These are phyloP conservation scores for Bombus sylvicola DNA, from an alignment of 1,140 invertebrate species.

Conservation along the genomic window DNA sequence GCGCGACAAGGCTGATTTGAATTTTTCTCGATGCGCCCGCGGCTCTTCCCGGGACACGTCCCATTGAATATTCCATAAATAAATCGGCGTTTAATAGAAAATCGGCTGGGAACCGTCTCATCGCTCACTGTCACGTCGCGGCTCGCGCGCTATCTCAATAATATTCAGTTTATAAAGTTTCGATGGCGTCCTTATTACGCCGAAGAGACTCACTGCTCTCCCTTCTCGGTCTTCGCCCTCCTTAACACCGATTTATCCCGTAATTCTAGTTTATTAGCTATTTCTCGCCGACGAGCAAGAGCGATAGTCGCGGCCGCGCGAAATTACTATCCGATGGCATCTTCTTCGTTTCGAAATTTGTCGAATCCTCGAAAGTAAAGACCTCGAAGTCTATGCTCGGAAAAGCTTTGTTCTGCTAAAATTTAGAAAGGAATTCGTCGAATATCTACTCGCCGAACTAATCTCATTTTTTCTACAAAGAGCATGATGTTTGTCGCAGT, in stretches of 20 bases:
- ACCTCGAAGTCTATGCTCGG: too few relatives aligned
- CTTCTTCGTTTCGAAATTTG: too few relatives aligned
- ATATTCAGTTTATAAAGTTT: slow-evolving; percentile 81
- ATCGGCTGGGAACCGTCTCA: slow-evolving; percentile 71
- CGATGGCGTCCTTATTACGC: slow-evolving; percentile 71
- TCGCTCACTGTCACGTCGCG: slow-evolving; percentile 78
- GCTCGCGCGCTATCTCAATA: slow-evolving; percentile 76
- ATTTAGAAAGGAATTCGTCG: too few relatives aligned
- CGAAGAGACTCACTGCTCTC: not conserved
- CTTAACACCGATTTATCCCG: not conserved
- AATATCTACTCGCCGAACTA: too few relatives aligned
- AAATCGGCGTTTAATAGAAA: slow-evolving; percentile 82
- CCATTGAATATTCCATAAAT: slow-evolving; percentile 82
- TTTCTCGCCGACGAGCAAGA: too few relatives aligned
- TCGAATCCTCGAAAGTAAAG: too few relatives aligned
- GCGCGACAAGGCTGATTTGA: slow-evolving; percentile 66
- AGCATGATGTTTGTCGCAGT: too few relatives aligned
- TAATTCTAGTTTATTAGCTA: too few relatives aligned
- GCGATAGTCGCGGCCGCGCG: too few relatives aligned
- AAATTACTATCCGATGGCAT: too few relatives aligned
- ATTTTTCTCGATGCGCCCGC: slow-evolving; percentile 65
- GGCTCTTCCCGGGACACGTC: slow-evolving; percentile 43
- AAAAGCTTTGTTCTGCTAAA: too few relatives aligned
- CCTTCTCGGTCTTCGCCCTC: not conserved
- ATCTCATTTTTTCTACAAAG: too few relatives aligned